These are phyloP conservation scores for Epinephelus coioides DNA, from an alignment of 2,797 vertebrate genomes.

Conservation along the genomic window DNA sequence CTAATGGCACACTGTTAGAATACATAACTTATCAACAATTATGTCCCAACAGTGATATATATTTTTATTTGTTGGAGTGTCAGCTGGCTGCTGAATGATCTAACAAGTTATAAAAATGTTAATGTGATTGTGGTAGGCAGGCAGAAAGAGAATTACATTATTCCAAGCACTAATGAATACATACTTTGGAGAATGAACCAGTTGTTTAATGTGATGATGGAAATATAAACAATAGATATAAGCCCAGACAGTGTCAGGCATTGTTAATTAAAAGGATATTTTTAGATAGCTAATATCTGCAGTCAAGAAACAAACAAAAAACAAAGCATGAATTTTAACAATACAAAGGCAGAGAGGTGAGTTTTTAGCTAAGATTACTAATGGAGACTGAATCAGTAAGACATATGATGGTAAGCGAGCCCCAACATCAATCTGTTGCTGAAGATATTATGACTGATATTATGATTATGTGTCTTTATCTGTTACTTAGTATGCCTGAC, in stretches of 20 bases:
- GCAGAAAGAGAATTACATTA: neutral
- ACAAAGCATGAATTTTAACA: no score
- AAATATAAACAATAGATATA: neutral
- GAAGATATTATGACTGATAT: neutral
- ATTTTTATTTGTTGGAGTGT: neutral
- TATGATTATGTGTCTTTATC: neutral
- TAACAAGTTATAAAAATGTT: conserved; percentile 8
- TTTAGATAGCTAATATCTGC: neutral
- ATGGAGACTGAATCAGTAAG: no score
- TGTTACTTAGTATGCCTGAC: neutral
- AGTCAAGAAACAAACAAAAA: neutral
- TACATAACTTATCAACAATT: neutral
- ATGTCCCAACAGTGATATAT: neutral
- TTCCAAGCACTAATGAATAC: neutral
- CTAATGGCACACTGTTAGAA: neutral
- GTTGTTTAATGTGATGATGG: neutral
- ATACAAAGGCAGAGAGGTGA: no score
- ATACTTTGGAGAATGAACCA: neutral
- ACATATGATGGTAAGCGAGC: neutral
- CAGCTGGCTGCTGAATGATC: neutral
- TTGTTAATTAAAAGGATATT: neutral
- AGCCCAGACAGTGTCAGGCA: neutral
- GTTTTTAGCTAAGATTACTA: no score
- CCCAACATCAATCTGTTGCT: no score
- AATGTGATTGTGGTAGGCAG: neutral